A percentile compares a stretch with the other conserved stretches of the same genome.
These are phyloP conservation scores for Luperina nickerlii DNA, from an alignment of 2,888 invertebrate species.

Conservation along the genomic window DNA sequence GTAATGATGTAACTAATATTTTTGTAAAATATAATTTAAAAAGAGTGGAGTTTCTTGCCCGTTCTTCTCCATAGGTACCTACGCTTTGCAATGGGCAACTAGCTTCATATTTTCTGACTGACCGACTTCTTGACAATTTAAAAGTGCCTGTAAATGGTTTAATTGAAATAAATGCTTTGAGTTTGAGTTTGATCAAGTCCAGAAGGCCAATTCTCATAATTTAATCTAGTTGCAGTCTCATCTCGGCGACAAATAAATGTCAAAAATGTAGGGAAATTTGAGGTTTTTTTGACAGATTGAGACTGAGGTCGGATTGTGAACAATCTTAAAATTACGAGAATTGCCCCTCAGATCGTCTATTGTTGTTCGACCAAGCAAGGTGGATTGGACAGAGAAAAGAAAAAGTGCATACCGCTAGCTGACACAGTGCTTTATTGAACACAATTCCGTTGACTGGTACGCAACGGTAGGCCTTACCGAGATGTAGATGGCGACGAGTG, in stretches of 20 bases:
- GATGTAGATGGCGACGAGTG: slow-evolving; percentile 64
- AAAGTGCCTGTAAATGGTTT: no score
- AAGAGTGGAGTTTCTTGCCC: no score
- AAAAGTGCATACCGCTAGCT: slow-evolving; percentile 88
- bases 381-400: slow-evolving; percentile 78
- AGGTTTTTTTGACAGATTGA: not conserved
- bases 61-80: no score
- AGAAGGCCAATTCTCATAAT: slow-evolving; percentile 2
- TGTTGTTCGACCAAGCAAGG: slow-evolving; percentile 74
- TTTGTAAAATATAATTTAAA: no score
- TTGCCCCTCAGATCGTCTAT: slow-evolving; percentile 74
- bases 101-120: no score
- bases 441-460: slow-evolving; percentile 80
- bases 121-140: no score
- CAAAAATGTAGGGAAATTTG: not conserved
- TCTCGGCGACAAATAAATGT: not conserved
- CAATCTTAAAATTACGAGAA: not conserved
- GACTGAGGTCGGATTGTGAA: not conserved
- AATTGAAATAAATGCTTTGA: no score
- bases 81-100: no score
- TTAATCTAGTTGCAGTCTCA: not conserved
- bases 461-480: slow-evolving; percentile 76
- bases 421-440: slow-evolving; percentile 89
- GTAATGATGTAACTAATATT: no score
- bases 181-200: slow-evolving; percentile 40